These are phyloP conservation scores for Caenorhabditis imperialis DNA, from an alignment of 2,888 invertebrate genomes.

Conservation along the genomic window DNA sequence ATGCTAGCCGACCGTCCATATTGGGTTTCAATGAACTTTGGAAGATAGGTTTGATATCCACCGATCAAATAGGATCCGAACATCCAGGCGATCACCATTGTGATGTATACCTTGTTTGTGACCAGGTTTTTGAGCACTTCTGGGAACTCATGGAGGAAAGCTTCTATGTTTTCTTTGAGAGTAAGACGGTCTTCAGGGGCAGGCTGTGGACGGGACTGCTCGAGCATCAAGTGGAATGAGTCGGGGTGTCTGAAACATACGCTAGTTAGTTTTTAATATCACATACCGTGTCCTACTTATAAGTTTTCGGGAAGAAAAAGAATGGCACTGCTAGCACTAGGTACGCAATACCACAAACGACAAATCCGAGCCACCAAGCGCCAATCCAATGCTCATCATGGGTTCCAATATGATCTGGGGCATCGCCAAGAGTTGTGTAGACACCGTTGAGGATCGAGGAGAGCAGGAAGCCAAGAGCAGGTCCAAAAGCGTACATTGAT, in stretches of 20 bases:
- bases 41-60: conserved; percentile 82
- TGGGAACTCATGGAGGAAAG: conserved; percentile 69
- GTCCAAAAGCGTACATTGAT: conserved; percentile 74
- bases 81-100: conserved; percentile 83
- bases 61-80: conserved; percentile 80
- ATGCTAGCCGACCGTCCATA: conserved; percentile 84
- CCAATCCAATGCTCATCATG: conserved; percentile 85
- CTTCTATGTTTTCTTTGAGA: conserved; percentile 32
- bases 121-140: conserved; percentile 81
- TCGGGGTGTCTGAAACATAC: conserved; percentile 47
- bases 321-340: conserved; percentile 83
- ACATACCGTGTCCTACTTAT: conserved; percentile 35
- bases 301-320: conserved; percentile 83
- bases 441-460: conserved; percentile 66
- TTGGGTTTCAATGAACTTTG: conserved; percentile 86
- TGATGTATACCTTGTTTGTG: conserved; percentile 83
- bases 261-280: neutral
- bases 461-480: conserved; percentile 71
- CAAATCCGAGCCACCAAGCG: conserved; percentile 86
- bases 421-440: conserved; percentile 65
- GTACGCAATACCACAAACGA: conserved; percentile 82
- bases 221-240: conserved; percentile 49
- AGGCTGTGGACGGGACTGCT: conserved; percentile 23
- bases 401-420: conserved; percentile 82
- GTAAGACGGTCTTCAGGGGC: conserved; percentile 33